These are phyloP conservation scores for Oenanthe melanoleuca DNA, from an alignment of 2,113 vertebrate genomes.

Conservation along the genomic window DNA sequence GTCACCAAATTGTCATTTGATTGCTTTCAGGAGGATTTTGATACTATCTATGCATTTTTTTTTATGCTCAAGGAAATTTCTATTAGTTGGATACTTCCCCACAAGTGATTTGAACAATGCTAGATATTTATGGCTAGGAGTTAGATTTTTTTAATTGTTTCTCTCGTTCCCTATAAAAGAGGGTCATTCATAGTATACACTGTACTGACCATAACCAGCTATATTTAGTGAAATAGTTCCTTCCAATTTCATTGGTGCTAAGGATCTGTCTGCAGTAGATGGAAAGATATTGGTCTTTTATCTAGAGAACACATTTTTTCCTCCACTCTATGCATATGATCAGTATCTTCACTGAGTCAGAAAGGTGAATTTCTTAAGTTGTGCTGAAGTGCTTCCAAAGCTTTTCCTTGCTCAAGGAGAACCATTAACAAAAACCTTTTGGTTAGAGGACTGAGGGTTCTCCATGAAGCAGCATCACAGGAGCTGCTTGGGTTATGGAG, in stretches of 20 bases:
- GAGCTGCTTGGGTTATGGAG: background rate
- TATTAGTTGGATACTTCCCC: background rate
- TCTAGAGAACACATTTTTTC: background rate
- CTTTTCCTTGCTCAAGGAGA: background rate
- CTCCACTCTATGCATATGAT: background rate
- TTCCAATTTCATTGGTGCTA: background rate
- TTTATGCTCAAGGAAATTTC: background rate
- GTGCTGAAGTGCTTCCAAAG: background rate
- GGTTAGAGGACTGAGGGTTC: background rate
- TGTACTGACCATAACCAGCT: background rate
- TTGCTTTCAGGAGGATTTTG: background rate
- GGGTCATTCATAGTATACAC: background rate
- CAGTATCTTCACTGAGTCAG: background rate
- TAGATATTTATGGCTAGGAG: background rate
- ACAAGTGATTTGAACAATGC: background rate
- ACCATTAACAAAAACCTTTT: background rate
- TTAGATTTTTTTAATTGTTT: background rate
- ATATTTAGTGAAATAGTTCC: background rate
- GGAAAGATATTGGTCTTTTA: background rate
- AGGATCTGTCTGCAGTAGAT: background rate
- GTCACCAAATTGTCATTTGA: background rate
- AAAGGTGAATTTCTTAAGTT: background rate
- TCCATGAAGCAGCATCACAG: too few species aligned
- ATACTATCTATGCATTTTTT: background rate
- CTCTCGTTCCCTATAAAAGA: background rate